A percentile compares a stretch with the other conserved stretches of the same genome.
These are phyloP conservation scores for Aphelenchoides fujianensis DNA, from an alignment of 1,140 invertebrate genomes.

Conservation along the genomic window DNA sequence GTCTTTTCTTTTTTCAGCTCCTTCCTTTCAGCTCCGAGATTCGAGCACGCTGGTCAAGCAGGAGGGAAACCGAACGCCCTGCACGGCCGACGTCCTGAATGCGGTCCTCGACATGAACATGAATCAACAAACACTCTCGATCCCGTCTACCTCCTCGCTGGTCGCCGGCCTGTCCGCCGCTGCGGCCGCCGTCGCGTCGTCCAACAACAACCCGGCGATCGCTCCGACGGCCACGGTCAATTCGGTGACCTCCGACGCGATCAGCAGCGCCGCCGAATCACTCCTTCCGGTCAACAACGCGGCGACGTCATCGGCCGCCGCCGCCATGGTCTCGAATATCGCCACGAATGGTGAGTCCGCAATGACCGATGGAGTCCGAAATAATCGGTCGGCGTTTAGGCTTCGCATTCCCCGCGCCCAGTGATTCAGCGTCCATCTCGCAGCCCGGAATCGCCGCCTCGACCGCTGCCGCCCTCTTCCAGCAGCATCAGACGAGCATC, in stretches of 20 bases:
- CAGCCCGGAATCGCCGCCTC: neutral
- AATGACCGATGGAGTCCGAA: neutral
- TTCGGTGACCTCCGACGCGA: neutral
- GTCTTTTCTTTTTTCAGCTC: too few relatives aligned
- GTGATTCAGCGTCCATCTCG: neutral
- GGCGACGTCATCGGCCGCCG: neutral
- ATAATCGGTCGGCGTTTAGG: neutral
- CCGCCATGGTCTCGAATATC: neutral
- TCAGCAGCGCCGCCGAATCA: slow-evolving; percentile 12
- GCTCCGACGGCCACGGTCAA: neutral
- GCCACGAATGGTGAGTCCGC: neutral
- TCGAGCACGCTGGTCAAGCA: slow-evolving; percentile 29
- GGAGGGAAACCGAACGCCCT: slow-evolving; percentile 47
- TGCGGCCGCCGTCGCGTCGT: neutral
- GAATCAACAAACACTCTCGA: slow-evolving; percentile 32
- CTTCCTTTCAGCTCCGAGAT: slow-evolving; percentile 43
- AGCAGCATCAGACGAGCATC: slow-evolving; percentile 14
- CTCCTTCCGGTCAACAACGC: slow-evolving; percentile 1
- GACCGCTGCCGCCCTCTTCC: slow-evolving; percentile 18
- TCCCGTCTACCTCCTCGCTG: slow-evolving; percentile 37
- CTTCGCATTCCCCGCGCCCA: neutral
- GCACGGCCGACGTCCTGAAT: slow-evolving; percentile 49
- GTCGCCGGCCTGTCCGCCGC: slow-evolving; percentile 30
- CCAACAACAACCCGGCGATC: neutral
- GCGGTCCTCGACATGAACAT: slow-evolving; percentile 52